phyloP scores from a whole-genome alignment of 1,140 invertebrate species.

The Liolophura sinensis region DNA sequence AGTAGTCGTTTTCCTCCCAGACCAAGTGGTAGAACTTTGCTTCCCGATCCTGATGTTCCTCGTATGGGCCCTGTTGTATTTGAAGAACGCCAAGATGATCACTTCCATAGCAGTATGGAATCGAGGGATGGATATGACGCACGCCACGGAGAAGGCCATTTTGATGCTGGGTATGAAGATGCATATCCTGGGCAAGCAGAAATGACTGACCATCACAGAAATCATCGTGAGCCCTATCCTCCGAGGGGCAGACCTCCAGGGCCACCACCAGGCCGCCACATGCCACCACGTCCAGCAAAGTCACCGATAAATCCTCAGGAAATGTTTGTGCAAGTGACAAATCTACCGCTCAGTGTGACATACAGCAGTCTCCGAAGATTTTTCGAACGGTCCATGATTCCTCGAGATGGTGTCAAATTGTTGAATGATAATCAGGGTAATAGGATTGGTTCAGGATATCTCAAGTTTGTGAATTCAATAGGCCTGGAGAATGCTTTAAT shows the following conservation, averaged over 20 bases:
- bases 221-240: background rate
- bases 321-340: conserved; percentile 28
- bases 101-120: too few species aligned
- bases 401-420: conserved; percentile 82
- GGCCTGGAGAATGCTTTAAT: conserved; percentile 73
- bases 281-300: background rate
- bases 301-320: conserved; percentile 4
- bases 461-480: conserved; percentile 70
- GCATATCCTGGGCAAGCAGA: too few species aligned
- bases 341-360: conserved; percentile 36
- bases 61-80: too few species aligned
- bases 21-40: too few species aligned
- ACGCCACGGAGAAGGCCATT: too few species aligned
- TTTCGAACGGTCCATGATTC: conserved; percentile 77
- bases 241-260: background rate
- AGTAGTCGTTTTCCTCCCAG: too few species aligned
- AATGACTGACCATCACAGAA: too few species aligned
- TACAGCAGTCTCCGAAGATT: conserved; percentile 76
- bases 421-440: conserved; percentile 79
- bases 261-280: background rate
- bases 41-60: too few species aligned
- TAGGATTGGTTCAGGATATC: conserved; percentile 76
- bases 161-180: too few species aligned
- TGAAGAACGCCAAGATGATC: too few species aligned
- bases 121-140: too few species aligned